Conservation (phyloP, 1,140 invertebrate species). For the Drosophila pruinosa region DNA sequence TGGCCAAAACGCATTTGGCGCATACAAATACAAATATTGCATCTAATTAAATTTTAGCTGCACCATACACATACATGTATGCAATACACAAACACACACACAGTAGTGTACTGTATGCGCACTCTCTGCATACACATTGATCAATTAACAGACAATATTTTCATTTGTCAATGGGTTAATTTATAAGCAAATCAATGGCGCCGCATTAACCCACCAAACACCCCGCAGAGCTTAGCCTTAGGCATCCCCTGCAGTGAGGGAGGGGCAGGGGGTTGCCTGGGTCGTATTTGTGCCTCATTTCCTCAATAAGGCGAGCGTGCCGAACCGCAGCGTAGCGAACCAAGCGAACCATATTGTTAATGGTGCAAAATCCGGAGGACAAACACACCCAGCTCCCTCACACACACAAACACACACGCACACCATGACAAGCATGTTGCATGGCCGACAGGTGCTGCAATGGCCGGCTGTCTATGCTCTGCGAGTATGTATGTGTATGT, state of each 20-base stretch:
- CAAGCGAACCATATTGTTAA: slow-evolving; percentile 72
- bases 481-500: slow-evolving; percentile 8
- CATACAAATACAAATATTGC: slow-evolving; percentile 62
- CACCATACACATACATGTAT: slow-evolving; percentile 43
- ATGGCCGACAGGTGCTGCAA: slow-evolving; percentile 82
- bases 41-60: slow-evolving; percentile 80
- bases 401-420: slow-evolving; percentile 19
- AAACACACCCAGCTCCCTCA: slow-evolving; percentile 39
- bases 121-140: slow-evolving; percentile 80
- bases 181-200: slow-evolving; percentile 78
- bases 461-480: slow-evolving; percentile 57
- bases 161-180: slow-evolving; percentile 82
- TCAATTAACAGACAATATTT: slow-evolving; percentile 82
- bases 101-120: slow-evolving; percentile 12
- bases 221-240: background rate
- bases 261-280: background rate
- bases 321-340: slow-evolving; percentile 21
- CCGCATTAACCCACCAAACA: slow-evolving; percentile 29
- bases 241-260: background rate
- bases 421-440: slow-evolving; percentile 34
- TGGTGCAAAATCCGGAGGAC: slow-evolving; percentile 72
- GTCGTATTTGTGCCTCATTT: slow-evolving; percentile 33
- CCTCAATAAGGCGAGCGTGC: slow-evolving; percentile 36
- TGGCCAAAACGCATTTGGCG: slow-evolving; percentile 52
- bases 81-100: slow-evolving; percentile 3